Conservation (phyloP, 2,888 invertebrate species). For the Harmothoe impar region DNA sequence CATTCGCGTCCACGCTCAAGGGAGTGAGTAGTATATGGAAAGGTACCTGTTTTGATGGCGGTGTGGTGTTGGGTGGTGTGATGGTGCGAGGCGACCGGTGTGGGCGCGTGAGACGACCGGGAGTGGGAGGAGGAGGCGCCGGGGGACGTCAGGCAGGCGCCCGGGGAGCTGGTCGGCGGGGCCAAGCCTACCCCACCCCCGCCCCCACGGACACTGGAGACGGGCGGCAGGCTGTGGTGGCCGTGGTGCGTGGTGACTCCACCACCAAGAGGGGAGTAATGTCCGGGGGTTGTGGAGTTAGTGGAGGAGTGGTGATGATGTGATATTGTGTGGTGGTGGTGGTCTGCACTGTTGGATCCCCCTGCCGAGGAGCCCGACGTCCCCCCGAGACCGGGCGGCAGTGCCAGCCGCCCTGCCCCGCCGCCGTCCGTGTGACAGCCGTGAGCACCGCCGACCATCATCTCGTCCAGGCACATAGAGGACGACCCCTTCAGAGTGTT, state of each 20-base stretch:
- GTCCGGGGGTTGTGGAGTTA: slow-evolving; percentile 40
- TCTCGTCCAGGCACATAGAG: slow-evolving; percentile 63
- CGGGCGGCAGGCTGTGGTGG: not conserved
- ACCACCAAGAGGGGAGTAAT: slow-evolving; percentile 27
- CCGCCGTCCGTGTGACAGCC: slow-evolving; percentile 31
- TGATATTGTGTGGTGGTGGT: slow-evolving; percentile 7
- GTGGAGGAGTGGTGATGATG: not conserved
- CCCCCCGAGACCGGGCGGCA: slow-evolving; percentile 20
- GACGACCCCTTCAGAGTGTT: slow-evolving; percentile 56
- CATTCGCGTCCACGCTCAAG: not conserved
- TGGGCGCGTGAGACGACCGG: not conserved
- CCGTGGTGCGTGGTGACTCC: not conserved
- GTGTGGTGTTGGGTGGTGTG: not conserved
- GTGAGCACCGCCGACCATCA: slow-evolving; percentile 47
- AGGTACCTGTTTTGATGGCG: slow-evolving; percentile 51
- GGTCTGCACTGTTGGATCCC: not conserved
- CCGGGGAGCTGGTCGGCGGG: not conserved
- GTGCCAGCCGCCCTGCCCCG: not conserved
- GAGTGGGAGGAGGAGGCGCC: slow-evolving; percentile 40
- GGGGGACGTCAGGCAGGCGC: slow-evolving; percentile 40
- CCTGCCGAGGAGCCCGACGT: not conserved
- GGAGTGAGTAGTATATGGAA: not conserved
- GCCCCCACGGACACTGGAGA: slow-evolving; percentile 32
- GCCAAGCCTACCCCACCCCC: not conserved
- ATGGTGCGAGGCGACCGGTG: not conserved